Evolutionary conservation across 2,888 invertebrate genomes (phyloP), one percentile per base, ranked within the genome.

Genomic region (Nipponacmea schrenckii): DNA sequence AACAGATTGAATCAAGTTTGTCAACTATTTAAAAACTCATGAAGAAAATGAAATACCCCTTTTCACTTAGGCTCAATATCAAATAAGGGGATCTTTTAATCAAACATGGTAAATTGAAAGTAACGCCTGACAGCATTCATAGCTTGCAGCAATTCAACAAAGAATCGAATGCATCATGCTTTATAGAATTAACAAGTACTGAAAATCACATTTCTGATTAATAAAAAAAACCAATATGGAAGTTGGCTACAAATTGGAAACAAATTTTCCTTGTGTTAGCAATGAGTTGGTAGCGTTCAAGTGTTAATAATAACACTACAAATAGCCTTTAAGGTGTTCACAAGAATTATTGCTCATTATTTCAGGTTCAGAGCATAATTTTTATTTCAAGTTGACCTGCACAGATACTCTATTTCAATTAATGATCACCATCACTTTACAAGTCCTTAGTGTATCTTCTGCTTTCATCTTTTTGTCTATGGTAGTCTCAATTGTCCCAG

Each of bases 271-370:
- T 56, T 56, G 24, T 56, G 56, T 56, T 56, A 56, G 56, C 20
- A 56, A 56, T 20, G 20, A 24, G 24, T 24, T 24, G 24, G 20
- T 56, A 14, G 20, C 56, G 56, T 15, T 56, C 56, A 56, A 24
- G 56, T 56, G 56, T 56, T 56, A 56, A 56, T 56, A 56, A 56
- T 56, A 56, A 56, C 24, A 56, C 20, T 56, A 56, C 56, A 56
- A 56, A 56, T 56, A 24, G 56, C 56, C 56, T 56, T 20, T 24
- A 56, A 56, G 56, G 56, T 56, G 56, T 56, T 56, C 56, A 56
- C 56, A 24, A 39, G 12, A 24, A 24, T 56, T 56, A 56, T 56
- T 56, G 56, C 20, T 56, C 20, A 24, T 56, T 56, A 56, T 56
- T 56, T 56, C 56, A 24, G 56, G 20, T 56, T 24, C 56, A 56